Base-by-base conservation (phyloP, 1,140 invertebrate genomes). In the Drosophila equinoxialis region DNA sequence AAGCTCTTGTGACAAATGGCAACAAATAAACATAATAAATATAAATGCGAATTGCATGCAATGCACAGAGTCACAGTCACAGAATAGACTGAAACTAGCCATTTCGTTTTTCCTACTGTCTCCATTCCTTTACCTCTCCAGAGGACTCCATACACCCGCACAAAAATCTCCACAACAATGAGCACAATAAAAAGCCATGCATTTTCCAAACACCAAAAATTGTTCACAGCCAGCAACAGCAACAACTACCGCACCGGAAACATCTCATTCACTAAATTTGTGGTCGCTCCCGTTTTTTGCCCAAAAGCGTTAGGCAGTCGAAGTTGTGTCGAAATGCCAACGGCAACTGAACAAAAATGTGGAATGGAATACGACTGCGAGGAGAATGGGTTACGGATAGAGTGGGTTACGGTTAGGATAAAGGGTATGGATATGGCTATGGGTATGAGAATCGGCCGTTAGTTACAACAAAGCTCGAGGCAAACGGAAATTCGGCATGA, bases 191-290 rank as follows among this genome's bases (percentile, higher is more conserved):
- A 86, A 90, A 90, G 86, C 86, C 75, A 90, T 90, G 85, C 81
- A 90, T 90, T 90, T 90, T 90, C 79, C 85, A 90, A 90, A 90
- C 81, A 90, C 81, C 85, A 85, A 90, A 90, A 90, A 85, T 84
- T 90, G 79, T 85, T 65, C 65, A 72, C 65, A 76, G 69, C 66
- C 45, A 51, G 45, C 20, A 51, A 23, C 37, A 39, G 10, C 61
- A 68, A 30, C 65, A 65, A 59, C 67, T 42, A 65, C 64, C 84
- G 84, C 84, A 89, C 80, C 84, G 84, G 84, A 89, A 89, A 89
- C 84, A 89, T 90, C 84, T 89, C 84, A 89, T 89, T 89, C 84
- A 89, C 84, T 89, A 89, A 89, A 89, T 89, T 89, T 89, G 84
- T 84, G 84, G 84, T 89, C 85, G 80, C 45, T 20, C 14, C 45